Evolutionary conservation across 2,797 vertebrate genomes (phyloP), one percentile per base, ranked within the genome.

Genomic region (Micromesistius poutassou): DNA sequence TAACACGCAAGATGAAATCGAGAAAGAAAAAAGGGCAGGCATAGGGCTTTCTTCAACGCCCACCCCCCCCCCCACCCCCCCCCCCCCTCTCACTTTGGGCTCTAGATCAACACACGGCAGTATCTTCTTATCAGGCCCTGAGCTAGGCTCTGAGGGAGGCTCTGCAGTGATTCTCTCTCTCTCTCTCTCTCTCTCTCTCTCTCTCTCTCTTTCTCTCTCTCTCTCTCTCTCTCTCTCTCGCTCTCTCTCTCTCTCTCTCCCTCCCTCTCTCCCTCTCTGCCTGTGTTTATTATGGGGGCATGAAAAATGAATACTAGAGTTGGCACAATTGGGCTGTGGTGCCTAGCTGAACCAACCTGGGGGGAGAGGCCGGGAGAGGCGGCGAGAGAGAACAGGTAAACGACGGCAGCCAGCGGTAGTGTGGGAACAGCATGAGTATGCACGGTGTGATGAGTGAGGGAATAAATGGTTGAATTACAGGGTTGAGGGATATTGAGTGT

Each of bases 21-120:
- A 62, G 55, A 62, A n/a, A 62, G 55, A 8, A 62, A n/a, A 62
- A 62, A 50, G 14, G 55, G 55, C 55, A n/a, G 55, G 55, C 55
- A 62, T n/a, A 62, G 55, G 22, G 55, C 19, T 25, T 62, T 62
- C 12, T 1, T n/a, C 19, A n/a, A 22, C 4, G 19, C 13, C 50
- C 19, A 73, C 68, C 73, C 42, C 31, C 31, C 31, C 31, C 31
- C 31, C 31, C 31, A 4, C 2, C 3, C 33, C 33, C 33, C 33
- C 31, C 31, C 33, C 33, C 33, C 33, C 33, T 5, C 33, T 35
- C 7, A 6, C 71, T 71, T 77, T 33, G 75, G 84, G 83, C 82
- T 84, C 79, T 50, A 71, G 83, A 74, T 83, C 77, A 84, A 86
- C 76, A 85, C 77, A 81, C 74, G 73, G 16, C 5, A 73, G 16